Conservation (phyloP, 2,797 vertebrate species). For the Sylvia borin region DNA sequence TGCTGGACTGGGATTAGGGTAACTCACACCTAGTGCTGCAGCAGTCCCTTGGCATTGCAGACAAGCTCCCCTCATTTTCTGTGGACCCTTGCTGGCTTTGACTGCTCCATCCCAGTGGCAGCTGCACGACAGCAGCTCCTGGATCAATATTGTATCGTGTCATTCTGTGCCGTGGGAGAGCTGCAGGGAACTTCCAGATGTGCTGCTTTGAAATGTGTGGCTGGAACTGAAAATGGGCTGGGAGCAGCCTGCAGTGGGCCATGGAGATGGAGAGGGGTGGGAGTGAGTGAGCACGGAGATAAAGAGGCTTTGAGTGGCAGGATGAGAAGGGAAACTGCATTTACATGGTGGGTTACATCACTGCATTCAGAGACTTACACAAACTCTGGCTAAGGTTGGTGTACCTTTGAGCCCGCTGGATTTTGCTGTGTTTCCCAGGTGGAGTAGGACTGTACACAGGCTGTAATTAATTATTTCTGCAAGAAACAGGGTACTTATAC, state of each 20-base stretch:
- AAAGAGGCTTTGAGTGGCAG: neutral
- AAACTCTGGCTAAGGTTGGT: accelerated
- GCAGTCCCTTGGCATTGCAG: neutral
- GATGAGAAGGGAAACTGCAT: neutral
- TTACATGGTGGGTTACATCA: accelerated
- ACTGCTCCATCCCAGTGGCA: neutral
- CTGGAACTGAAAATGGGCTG: neutral
- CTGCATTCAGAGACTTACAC: neutral
- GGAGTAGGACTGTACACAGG: neutral
- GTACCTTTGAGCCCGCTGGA: neutral
- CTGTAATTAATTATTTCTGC: neutral
- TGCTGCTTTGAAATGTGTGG: neutral
- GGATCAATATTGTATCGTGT: neutral
- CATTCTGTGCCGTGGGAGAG: neutral
- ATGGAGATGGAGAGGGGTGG: neutral
- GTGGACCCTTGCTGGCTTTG: neutral
- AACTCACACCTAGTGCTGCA: neutral
- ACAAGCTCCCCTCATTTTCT: neutral
- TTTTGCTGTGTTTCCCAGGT: neutral
- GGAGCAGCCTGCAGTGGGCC: neutral
- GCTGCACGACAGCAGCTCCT: conserved; percentile 3
- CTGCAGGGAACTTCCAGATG: neutral
- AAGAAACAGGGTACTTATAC: neutral
- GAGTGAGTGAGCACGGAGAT: neutral
- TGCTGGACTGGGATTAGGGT: neutral